Conservation (phyloP, 2,888 invertebrate species). For the Cosmorhoe ocellata region DNA sequence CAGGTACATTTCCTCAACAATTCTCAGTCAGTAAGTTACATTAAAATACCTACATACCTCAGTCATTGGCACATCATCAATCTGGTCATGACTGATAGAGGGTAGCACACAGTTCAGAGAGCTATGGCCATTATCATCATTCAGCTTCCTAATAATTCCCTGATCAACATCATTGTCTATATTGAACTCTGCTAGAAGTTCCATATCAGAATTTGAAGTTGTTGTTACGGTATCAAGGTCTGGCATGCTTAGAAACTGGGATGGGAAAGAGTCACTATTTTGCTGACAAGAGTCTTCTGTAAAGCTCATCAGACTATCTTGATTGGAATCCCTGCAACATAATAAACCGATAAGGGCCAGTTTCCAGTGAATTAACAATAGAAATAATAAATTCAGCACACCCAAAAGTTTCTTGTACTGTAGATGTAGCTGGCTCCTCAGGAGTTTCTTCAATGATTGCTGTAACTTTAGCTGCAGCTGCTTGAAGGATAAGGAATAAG, state of each 20-base stretch:
- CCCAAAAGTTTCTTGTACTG: constrained; percentile 23
- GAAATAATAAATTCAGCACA: constrained; percentile 11
- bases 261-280: constrained; percentile 54
- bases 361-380: not conserved
- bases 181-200: constrained; percentile 68
- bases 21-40: no score
- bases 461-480: constrained; percentile 8
- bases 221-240: constrained; percentile 59
- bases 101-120: constrained; percentile 74
- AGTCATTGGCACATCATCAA: constrained; percentile 62
- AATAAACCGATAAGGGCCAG: not conserved
- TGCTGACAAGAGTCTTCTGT: constrained; percentile 56
- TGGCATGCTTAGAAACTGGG: constrained; percentile 69
- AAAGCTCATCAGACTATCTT: constrained; percentile 56
- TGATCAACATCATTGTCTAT: constrained; percentile 61
- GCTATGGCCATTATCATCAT: constrained; percentile 48
- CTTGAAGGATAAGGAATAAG: constrained; percentile 36
- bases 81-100: constrained; percentile 65
- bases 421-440: constrained; percentile 5
- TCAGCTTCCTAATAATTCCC: constrained; percentile 50
- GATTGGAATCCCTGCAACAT: constrained; percentile 50
- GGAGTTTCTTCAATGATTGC: not conserved
- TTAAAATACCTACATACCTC: no score
- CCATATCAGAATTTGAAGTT: constrained; percentile 51
- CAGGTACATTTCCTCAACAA: no score